Evolutionary conservation across 2,797 vertebrate genomes (phyloP).

Genomic region (Adelosebastes latens): DNA sequence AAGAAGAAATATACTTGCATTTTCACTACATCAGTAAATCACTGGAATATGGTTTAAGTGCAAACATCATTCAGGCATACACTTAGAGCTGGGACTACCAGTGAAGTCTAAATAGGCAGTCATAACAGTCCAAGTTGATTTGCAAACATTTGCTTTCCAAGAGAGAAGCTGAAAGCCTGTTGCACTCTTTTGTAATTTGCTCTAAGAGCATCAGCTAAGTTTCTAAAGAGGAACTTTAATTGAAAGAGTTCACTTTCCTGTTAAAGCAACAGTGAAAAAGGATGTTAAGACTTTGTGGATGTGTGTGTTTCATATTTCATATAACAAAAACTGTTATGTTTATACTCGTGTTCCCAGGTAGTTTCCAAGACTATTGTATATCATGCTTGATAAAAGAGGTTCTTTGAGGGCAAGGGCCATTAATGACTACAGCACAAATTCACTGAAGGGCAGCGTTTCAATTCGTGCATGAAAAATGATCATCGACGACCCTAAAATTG

Average conservation of each 20-base stretch:
- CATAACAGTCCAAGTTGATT: constrained; percentile 2
- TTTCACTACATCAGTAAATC: neutral
- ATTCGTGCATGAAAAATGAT: constrained; percentile 64
- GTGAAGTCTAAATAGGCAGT: constrained; percentile 2
- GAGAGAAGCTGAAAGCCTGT: neutral
- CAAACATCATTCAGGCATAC: neutral
- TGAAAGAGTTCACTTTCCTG: neutral
- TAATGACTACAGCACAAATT: constrained; percentile 9
- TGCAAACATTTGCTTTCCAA: constrained; percentile 8
- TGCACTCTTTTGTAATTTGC: neutral
- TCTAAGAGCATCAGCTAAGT: neutral
- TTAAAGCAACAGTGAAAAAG: neutral
- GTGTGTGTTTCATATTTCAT: neutral
- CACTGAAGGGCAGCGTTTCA: constrained; percentile 48
- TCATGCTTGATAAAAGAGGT: neutral
- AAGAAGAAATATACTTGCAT: neutral
- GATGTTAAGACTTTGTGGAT: neutral
- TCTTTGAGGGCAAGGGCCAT: constrained; percentile 5
- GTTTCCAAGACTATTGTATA: neutral
- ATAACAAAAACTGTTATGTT: neutral
- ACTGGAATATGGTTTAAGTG: constrained; percentile 19
- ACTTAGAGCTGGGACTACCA: neutral
- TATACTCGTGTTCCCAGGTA: neutral
- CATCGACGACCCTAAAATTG: constrained; percentile 39
- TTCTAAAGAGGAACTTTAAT: neutral